These are phyloP conservation scores for Bombus difficillimus DNA, from an alignment of 1,140 invertebrate species.

Conservation along the genomic window DNA sequence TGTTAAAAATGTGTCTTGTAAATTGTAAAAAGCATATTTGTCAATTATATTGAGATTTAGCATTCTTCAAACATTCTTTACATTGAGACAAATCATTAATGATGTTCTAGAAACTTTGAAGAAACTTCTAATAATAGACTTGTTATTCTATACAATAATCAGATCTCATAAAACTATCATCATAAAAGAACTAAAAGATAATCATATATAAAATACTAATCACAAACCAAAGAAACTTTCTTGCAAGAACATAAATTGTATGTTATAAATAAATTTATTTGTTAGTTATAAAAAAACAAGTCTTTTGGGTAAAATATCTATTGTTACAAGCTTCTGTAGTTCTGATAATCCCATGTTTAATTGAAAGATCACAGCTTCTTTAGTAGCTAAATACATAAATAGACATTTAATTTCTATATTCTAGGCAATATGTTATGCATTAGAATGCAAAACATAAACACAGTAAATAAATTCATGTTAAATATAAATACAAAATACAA, in stretches of 20 bases:
- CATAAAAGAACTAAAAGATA: background rate
- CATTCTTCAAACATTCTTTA: slow-evolving; percentile 19
- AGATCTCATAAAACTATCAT: background rate
- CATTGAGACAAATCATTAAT: background rate
- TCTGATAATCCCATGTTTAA: slow-evolving; percentile 26
- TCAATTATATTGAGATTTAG: background rate
- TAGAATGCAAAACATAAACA: slow-evolving; percentile 8
- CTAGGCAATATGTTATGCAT: slow-evolving; percentile 18
- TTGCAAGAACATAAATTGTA: background rate
- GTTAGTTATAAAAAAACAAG: background rate
- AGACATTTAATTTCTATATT: slow-evolving; percentile 26
- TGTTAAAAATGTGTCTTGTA: background rate
- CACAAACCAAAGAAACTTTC: background rate
- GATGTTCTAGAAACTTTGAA: background rate
- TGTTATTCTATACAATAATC: background rate
- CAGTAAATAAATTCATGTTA: slow-evolving; percentile 1
- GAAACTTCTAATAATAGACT: slow-evolving; percentile 47
- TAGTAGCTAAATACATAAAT: slow-evolving; percentile 43
- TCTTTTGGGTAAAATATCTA: slow-evolving; percentile 3
- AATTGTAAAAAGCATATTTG: slow-evolving; percentile 1
- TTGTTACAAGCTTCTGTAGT: slow-evolving; percentile 33
- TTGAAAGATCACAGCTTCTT: slow-evolving; percentile 43
- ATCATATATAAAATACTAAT: background rate
- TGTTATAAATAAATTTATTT: background rate
- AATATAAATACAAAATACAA: slow-evolving; percentile 3